Percentiles rank a stretch among this genome's conserved stretches.
phyloP scores from a whole-genome alignment of 2,113 vertebrate species.

The Gasterosteus nipponicus region DNA sequence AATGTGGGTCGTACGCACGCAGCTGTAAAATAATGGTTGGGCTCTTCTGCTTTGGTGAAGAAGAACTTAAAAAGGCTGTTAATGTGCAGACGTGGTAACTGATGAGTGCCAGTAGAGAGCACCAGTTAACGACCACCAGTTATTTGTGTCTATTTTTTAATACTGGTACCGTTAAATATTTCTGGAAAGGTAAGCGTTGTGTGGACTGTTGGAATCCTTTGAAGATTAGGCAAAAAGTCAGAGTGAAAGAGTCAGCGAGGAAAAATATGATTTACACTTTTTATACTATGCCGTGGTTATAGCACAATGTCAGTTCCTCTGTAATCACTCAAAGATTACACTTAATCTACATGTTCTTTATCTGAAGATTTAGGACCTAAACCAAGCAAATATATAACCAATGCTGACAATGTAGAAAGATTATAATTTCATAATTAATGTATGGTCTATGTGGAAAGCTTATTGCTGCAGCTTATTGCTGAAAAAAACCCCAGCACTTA shows the following conservation, averaged over 20 bases:
- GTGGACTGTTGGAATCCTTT: not conserved
- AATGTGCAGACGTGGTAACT: not conserved
- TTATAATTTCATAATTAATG: not conserved
- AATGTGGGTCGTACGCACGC: not conserved
- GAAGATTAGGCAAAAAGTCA: not conserved
- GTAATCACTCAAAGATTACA: not conserved
- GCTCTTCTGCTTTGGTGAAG: constrained; percentile 1
- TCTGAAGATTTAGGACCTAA: not conserved
- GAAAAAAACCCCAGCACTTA: constrained; percentile 1
- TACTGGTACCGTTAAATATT: not conserved
- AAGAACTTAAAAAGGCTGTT: not conserved
- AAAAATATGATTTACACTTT: not conserved
- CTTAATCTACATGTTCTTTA: not conserved
- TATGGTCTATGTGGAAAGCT: not conserved
- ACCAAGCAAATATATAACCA: not conserved
- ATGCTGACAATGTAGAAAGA: not conserved
- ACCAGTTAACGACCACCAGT: not conserved
- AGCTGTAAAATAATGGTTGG: not conserved
- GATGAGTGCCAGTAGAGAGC: not conserved
- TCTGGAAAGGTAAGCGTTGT: not conserved
- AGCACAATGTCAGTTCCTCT: not conserved
- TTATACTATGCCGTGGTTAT: not conserved
- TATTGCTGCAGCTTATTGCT: not conserved
- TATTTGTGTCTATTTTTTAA: not conserved
- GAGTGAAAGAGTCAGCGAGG: not conserved